Conservation (phyloP, 2,113 vertebrate species). For the Trematomus loennbergii region DNA sequence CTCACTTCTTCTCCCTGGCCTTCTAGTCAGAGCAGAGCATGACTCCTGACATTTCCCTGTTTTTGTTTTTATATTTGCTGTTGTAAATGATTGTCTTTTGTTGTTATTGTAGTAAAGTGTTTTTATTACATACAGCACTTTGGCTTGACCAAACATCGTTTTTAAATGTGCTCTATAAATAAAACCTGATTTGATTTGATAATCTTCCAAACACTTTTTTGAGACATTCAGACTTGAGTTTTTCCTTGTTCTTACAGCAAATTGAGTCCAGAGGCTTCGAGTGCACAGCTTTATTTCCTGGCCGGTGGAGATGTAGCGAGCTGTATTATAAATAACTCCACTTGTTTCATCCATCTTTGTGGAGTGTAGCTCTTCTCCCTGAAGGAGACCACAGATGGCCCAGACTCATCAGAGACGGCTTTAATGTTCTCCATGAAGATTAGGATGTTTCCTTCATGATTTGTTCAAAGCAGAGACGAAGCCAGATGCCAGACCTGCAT, state of each 20-base stretch:
- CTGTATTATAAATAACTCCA: slow-evolving; percentile 41
- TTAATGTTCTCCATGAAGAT: slow-evolving; percentile 11
- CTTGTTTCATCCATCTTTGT: slow-evolving; percentile 16
- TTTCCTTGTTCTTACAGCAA: neutral
- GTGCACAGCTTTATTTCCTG: slow-evolving; percentile 8
- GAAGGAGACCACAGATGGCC: slow-evolving; percentile 41
- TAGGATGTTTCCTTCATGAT: slow-evolving; percentile 3
- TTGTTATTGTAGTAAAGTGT: no score
- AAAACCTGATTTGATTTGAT: no score
- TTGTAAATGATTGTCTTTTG: no score
- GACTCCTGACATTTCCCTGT: no score
- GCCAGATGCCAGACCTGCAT: neutral
- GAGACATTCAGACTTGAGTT: neutral
- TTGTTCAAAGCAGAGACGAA: neutral
- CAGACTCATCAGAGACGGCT: slow-evolving; percentile 30
- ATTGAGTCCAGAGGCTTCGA: neutral
- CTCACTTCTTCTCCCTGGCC: no score
- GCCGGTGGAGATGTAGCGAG: slow-evolving; percentile 5
- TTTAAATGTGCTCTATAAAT: no score
- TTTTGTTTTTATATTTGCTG: no score
- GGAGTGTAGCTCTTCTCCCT: neutral
- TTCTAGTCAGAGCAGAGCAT: no score
- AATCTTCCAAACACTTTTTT: neutral
- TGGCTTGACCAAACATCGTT: no score
- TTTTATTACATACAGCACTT: no score